Percentiles rank a stretch among this genome's conserved stretches.
These are phyloP conservation scores for Diadema setosum DNA, from an alignment of 35 echinoderm and acorn worm genomes.

Conservation along the genomic window DNA sequence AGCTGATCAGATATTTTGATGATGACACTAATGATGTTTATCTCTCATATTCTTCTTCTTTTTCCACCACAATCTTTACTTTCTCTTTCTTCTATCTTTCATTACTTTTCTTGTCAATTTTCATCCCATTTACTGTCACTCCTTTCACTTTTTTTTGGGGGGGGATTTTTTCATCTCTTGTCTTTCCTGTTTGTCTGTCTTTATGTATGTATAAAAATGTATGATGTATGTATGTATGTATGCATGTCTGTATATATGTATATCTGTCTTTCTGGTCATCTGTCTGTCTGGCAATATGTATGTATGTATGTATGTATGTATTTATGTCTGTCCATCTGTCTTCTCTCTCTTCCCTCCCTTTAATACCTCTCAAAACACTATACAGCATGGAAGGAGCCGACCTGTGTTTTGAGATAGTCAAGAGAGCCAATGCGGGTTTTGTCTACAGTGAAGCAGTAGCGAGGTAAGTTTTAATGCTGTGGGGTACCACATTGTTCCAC, in stretches of 20 bases:
- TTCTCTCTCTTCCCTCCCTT: neutral
- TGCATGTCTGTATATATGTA: neutral
- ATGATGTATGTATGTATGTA: neutral
- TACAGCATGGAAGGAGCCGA: conserved; percentile 98
- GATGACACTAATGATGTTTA: no score
- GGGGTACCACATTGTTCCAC: no score
- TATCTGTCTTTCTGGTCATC: neutral
- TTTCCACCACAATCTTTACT: no score
- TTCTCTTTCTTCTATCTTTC: no score
- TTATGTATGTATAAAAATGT: neutral
- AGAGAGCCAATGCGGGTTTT: conserved; percentile 95
- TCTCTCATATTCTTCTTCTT: no score
- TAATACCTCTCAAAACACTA: neutral
- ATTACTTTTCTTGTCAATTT: no score
- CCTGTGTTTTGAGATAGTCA: conserved; percentile 99
- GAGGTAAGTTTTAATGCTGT: conserved; percentile 42
- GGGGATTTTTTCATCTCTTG: neutral
- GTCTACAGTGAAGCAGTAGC: conserved; percentile 98
- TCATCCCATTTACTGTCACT: no score
- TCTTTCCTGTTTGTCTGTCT: neutral
- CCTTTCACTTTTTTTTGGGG: neutral
- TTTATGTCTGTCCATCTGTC: neutral
- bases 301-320: neutral
- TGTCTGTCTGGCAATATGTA: neutral
- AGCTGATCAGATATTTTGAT: no score